Base-by-base conservation (phyloP, 2,113 vertebrate genomes). In the Paratilapia polleni region DNA sequence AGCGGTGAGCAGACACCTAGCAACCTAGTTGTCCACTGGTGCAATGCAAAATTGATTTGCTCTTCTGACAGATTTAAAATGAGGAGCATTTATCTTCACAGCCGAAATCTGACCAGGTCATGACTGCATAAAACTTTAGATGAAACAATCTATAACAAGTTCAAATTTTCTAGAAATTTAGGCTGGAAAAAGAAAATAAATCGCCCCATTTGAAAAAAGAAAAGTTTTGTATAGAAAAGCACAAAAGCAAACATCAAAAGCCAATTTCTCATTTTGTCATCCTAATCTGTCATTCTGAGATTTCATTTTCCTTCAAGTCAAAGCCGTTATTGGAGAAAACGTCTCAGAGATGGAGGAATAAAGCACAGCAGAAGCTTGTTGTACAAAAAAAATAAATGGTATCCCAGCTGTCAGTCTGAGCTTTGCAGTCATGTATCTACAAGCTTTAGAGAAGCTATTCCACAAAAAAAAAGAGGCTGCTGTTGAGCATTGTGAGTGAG, bases 11-110 rank as follows among this genome's bases (percentile, higher is more conserved):
- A 78, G 81, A 87, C 58, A 75, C 70, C 20, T 62, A 49, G 58
- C 52, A 62, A 66, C 89, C 88, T 63, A 88, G 84, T 70, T 91
- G 43, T 84, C 83, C 83, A 82, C 54, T 82, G 91, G 38, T 73
- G 89, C 88, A 78, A 70, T 1, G 66, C 24, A 64, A 52, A 83
- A 89, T 66, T 80, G 54, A 88, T 90, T 88, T 66, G 58, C 58
- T 77, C 77, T 64, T 54, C 38, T 79, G 81, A 78, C 74, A 62
- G 68, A 56, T 85, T 43, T 20, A 8, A 6, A 87, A 86, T 78
- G 80, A 83, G 54, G 43, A 47, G 34, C 75, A 88, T 91, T 88
- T 82, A 89, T 91, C 81, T 81, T 84, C 22, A 57, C 5, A 1
- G 73, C 41, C n/a, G 11, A 63, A 75, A 77, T 49, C 62, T 62